Percentiles rank a stretch among this genome's conserved stretches.
phyloP scores from a whole-genome alignment of 2,797 vertebrate genomes.

The Parauchenoglanis punctatus region DNA sequence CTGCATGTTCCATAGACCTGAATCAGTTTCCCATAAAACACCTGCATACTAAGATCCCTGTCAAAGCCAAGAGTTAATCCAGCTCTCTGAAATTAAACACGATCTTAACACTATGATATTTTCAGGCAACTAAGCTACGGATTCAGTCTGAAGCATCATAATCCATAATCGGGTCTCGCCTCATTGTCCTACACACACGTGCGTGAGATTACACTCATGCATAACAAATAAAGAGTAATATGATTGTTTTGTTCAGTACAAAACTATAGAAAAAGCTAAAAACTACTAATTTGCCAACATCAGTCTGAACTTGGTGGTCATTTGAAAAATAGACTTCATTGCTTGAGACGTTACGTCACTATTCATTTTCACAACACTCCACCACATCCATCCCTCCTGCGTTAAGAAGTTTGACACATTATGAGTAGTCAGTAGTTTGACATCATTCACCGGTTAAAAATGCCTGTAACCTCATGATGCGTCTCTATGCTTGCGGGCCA shows the following conservation, averaged over 20 bases:
- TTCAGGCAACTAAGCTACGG: background rate
- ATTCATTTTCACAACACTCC: conserved; percentile 19
- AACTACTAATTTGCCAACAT: conserved; percentile 14
- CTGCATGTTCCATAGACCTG: background rate
- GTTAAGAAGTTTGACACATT: conserved; percentile 33
- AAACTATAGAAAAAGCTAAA: conserved; percentile 59
- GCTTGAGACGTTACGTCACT: conserved; percentile 26
- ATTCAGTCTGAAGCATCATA: conserved; percentile 31
- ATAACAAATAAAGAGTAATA: conserved; percentile 60
- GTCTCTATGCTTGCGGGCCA: background rate
- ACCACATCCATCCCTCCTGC: background rate
- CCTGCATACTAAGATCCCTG: background rate
- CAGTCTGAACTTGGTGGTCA: conserved; percentile 18
- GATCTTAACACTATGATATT: background rate
- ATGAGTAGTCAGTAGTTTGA: conserved; percentile 4
- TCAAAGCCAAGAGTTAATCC: background rate
- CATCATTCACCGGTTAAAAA: conserved; percentile 44
- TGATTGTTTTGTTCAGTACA: conserved; percentile 68
- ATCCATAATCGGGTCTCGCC: conserved; percentile 7
- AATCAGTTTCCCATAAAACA: background rate
- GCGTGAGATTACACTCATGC: conserved; percentile 3
- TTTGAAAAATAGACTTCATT: conserved; percentile 47
- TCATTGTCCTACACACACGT: background rate
- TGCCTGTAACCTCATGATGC: conserved; percentile 34
- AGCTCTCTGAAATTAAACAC: background rate